phyloP scores from a whole-genome alignment of 2,797 vertebrate genomes.

The Hyperoplus immaculatus region DNA sequence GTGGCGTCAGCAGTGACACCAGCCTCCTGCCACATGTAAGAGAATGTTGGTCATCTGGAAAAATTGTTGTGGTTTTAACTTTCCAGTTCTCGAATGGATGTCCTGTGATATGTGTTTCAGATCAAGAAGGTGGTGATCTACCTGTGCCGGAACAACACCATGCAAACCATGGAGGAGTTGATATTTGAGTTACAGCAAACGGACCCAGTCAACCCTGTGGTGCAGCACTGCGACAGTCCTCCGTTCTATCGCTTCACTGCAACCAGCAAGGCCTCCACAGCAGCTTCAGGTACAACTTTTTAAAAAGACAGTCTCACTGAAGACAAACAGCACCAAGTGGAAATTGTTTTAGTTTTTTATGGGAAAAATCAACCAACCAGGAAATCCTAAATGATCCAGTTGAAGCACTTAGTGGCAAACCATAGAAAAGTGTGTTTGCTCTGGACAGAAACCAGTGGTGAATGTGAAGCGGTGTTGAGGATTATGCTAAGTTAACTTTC shows the following conservation, averaged over 20 bases:
- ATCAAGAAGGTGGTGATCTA: conserved; percentile 99
- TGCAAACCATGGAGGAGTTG: conserved; percentile 97
- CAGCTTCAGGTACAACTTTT: conserved; percentile 89
- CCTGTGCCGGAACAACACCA: conserved; percentile 97
- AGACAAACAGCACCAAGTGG: not conserved
- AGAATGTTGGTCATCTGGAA: conserved; percentile 13
- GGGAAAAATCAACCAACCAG: conserved; percentile 3
- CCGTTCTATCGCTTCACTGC: conserved; percentile 96
- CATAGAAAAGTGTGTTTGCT: conserved; percentile 16
- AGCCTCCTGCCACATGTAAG: conserved; percentile 93
- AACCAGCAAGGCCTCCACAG: conserved; percentile 91
- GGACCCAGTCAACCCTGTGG: conserved; percentile 95
- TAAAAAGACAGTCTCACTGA: not conserved
- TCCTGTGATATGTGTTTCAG: conserved; percentile 73
- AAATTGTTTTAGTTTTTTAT: not conserved
- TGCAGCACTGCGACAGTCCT: conserved; percentile 96
- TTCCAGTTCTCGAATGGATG: conserved; percentile 4
- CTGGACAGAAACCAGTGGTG: conserved; percentile 5
- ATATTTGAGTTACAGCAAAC: conserved; percentile 97
- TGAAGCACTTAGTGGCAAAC: conserved; percentile 19
- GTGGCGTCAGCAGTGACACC: conserved; percentile 98
- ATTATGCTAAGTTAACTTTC: not conserved
- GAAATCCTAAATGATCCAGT: conserved; percentile 16
- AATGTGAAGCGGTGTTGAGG: conserved; percentile 16
- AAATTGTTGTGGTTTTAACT: not conserved